Percentiles rank a stretch among this genome's conserved stretches.
Evolutionary conservation across 2,797 vertebrate genomes (phyloP).

Genomic region (Hydrocynus forskahlii): DNA sequence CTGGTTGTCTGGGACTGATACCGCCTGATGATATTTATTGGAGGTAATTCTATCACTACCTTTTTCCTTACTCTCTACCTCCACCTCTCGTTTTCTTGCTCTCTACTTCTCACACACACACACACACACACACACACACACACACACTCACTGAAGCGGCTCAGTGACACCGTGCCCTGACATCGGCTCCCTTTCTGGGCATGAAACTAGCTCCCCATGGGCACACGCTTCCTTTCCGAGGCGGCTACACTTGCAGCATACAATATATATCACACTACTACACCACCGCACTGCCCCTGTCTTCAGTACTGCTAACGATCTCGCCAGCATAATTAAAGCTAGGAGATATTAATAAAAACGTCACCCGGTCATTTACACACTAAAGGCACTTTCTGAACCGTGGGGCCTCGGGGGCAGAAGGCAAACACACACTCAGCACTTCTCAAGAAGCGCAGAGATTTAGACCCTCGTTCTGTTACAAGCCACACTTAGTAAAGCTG

Average conservation of each 20-base stretch:
- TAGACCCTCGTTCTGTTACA: not conserved
- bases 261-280: slow-evolving; percentile 26
- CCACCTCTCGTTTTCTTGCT: not conserved
- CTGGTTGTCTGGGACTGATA: too few relatives aligned
- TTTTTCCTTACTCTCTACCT: too few relatives aligned
- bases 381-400: not conserved
- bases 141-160: slow-evolving; percentile 22
- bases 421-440: not conserved
- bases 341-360: slow-evolving; percentile 33
- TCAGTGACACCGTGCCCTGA: slow-evolving; percentile 36
- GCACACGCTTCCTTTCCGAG: slow-evolving; percentile 11
- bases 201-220: slow-evolving; percentile 29
- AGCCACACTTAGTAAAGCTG: too few relatives aligned
- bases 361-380: slow-evolving; percentile 1
- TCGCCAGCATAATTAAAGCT: slow-evolving; percentile 20
- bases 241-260: slow-evolving; percentile 25
- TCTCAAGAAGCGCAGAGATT: not conserved
- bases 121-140: slow-evolving; percentile 14
- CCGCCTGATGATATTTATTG: not conserved
- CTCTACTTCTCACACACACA: slow-evolving; percentile 10
- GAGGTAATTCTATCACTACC: not conserved
- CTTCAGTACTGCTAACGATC: slow-evolving; percentile 28
- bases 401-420: not conserved
- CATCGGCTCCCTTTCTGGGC: slow-evolving; percentile 19
- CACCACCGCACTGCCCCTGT: not conserved